Evolutionary conservation across 2,797 vertebrate species (phyloP), one percentile per base, ranked within the genome.

Genomic region (Champsocephalus esox): DNA sequence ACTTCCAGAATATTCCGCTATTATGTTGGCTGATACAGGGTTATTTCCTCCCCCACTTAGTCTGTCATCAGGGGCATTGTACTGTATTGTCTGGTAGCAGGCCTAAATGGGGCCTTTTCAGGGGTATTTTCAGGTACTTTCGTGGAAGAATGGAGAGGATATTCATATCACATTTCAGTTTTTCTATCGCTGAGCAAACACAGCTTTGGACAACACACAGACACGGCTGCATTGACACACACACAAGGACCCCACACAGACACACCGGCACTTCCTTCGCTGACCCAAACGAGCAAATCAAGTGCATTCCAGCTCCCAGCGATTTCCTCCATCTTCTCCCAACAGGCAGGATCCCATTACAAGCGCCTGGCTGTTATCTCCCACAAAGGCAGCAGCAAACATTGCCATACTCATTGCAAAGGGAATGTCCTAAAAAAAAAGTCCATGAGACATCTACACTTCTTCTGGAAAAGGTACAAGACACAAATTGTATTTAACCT

Each of bases 121-220:
- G 70, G 88, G 87, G 78, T 79, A 87, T 91, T 89, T 91, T 90
- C 92, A 89, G 90, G 87, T 90, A 81, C 81, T 87, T 88, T 90
- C 87, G 88, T 85, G 88, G 86, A 88, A 88, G 87, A 90, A 91
- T 88, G 80, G 84, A 88, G 82, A 91, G 91, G 92, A 93, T 93
- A 92, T 93, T 91, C 84, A 89, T 90, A 93, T 95, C 92, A 87
- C 77, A 88, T 94, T 94, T 94, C 93, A 84, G 69, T 73, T 86
- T 89, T 92, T 87, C 81, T 85, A 77, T 90, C 61, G 56, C 83
- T 78, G 85, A 79, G 83, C 71, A 80, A 87, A 88, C 81, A 82
- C 73, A 70, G 81, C 68, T 84, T 82, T 66, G 67, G 49, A 76
- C 66, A 78, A 73, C 73, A 75, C 77, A 75, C 44, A 82, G 44